phyloP scores from a whole-genome alignment of 2,888 invertebrate species.

The Drosophila kambysellisi region DNA sequence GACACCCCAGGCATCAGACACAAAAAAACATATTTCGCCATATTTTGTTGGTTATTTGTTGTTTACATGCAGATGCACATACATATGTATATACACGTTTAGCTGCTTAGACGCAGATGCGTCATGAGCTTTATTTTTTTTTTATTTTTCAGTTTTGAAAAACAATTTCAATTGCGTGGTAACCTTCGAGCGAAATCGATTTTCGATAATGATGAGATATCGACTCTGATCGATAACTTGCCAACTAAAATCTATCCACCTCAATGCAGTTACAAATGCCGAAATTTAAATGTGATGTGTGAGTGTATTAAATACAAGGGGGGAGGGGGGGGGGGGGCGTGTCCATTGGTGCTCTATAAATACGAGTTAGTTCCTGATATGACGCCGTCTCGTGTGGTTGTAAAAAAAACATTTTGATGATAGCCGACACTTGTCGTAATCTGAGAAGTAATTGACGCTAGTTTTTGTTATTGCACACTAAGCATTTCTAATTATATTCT shows the following conservation, averaged over 20 bases:
- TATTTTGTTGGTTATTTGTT: conserved; percentile 3
- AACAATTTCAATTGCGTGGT: conserved; percentile 17
- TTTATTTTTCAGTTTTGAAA: conserved; percentile 17
- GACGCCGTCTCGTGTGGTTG: conserved; percentile 1
- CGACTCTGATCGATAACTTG: not conserved
- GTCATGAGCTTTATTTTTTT: conserved; percentile 2
- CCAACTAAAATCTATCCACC: not conserved
- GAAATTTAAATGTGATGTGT: not conserved
- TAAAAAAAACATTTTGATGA: conserved; percentile 29
- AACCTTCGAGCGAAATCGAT: not conserved
- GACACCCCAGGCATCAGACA: conserved; percentile 21
- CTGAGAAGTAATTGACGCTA: conserved; percentile 40
- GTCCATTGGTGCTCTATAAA: conserved; percentile 6
- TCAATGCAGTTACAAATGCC: not conserved
- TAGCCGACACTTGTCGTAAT: conserved; percentile 31
- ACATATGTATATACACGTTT: not conserved
- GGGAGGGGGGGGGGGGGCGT: conserved; percentile 8
- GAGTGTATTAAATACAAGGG: not conserved
- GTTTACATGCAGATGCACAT: not conserved
- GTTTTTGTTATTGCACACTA: conserved; percentile 36
- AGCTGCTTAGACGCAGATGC: conserved; percentile 10
- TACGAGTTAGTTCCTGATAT: conserved; percentile 25
- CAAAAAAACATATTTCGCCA: conserved; percentile 21
- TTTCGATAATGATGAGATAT: not conserved
- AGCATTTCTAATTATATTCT: conserved; percentile 27